Evolutionary conservation across 2,113 vertebrate species (phyloP), one percentile per base, ranked within the genome.

Genomic region (Mustela nigripes): DNA sequence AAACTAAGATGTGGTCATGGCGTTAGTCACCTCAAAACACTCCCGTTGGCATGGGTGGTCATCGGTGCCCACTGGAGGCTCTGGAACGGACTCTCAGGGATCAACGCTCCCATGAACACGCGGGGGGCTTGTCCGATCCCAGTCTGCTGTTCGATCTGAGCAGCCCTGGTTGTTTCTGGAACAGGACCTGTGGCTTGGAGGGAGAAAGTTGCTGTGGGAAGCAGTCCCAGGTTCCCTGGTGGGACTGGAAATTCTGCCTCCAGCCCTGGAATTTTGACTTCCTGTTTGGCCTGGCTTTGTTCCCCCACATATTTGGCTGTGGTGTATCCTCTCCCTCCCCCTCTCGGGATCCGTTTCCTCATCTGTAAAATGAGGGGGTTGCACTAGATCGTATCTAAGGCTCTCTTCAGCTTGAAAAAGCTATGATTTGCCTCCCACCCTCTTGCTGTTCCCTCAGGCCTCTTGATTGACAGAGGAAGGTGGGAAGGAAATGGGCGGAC

Each of bases 251-350:
- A 92, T 79, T 95, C 86, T 87, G 95, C 89, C 63, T 36, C 79
- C 69, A 80, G 96, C 82, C 36, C 89, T 96, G 98, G 97, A 89
- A 97, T 95, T 95, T 60, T 12, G 91, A 96, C 93, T 97, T 98
- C 98, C 97, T 98, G 94, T 97, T 97, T 96, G 95, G 91, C 96
- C 96, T 95, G 95, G 96, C 80, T 83, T 83, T 39, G 83, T 10
- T 26, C 60, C 16, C 33, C 74, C 18, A n/a, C 88, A 45, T 56
- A 76, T 62, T 93, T 0, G 24, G 48, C 92, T 45, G 65, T 56
- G 73, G 89, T 84, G 81, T 87, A 80, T 94, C 90, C 88, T 93
- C 87, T 74, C 58, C 89, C 89, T 36, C 73, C 79, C 74, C 73
- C 33, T 69, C 84, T 65, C 42, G 18, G 86, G 95, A 90, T 95